These are phyloP conservation scores for Epinotia nisella DNA, from an alignment of 2,888 invertebrate species.

Conservation along the genomic window DNA sequence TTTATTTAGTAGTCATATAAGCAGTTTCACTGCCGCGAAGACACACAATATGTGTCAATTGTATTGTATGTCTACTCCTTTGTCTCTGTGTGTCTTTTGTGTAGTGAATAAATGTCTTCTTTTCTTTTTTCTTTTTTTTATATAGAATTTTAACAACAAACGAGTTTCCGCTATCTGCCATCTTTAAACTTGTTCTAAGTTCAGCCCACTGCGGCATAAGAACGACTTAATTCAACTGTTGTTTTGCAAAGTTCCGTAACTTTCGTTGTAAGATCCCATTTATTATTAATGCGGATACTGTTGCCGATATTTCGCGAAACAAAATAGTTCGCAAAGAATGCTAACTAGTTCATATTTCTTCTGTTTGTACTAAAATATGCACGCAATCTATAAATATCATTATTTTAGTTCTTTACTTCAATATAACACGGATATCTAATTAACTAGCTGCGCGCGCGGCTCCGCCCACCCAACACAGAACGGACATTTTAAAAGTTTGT, in stretches of 20 bases:
- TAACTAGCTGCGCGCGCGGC: no score
- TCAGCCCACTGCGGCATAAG: neutral
- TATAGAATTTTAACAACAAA: neutral
- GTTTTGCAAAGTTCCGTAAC: neutral
- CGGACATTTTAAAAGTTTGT: neutral
- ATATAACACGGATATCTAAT: neutral
- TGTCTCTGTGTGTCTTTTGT: no score
- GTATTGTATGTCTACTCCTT: no score
- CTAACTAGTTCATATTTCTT: no score
- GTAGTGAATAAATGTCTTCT: no score
- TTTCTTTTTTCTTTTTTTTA: no score
- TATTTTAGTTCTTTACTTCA: no score
- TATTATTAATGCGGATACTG: neutral
- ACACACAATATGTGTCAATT: no score
- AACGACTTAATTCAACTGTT: neutral
- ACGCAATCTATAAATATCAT: neutral
- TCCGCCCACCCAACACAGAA: no score
- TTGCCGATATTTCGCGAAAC: slow-evolving; percentile 1
- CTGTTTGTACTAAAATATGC: neutral
- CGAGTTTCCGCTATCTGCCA: slow-evolving; percentile 1
- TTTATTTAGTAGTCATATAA: no score
- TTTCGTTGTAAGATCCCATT: slow-evolving; percentile 4
- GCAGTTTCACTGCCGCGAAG: no score
- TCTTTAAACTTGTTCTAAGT: slow-evolving; percentile 2
- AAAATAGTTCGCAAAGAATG: neutral